These are phyloP conservation scores for Phallusia fumigata DNA, from an alignment of 23 tunicate genomes.

Conservation along the genomic window DNA sequence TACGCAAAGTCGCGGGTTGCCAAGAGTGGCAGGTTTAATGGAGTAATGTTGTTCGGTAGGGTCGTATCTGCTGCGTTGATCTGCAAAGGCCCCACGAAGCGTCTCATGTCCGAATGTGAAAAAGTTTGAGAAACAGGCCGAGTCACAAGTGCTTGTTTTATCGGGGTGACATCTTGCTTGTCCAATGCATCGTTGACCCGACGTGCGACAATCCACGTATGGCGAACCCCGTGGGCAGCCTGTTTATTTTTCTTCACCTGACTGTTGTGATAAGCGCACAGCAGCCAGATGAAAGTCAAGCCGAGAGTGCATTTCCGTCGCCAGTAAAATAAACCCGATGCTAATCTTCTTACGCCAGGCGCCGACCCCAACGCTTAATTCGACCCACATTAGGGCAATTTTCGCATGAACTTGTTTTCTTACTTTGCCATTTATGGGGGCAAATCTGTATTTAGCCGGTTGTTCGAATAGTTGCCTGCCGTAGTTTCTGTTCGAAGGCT, in stretches of 20 bases:
- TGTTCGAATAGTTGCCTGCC: no score
- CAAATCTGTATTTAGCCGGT: not conserved
- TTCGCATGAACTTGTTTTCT: not conserved
- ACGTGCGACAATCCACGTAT: no score
- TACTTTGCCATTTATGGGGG: not conserved
- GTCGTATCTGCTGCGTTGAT: not conserved
- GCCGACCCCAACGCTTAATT: not conserved
- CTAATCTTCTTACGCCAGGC: not conserved
- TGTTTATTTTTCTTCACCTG: not conserved
- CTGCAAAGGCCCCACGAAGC: not conserved
- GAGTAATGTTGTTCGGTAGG: slow-evolving; percentile 1
- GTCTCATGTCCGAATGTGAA: no score
- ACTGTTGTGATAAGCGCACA: slow-evolving; percentile 1
- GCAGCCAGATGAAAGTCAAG: not conserved
- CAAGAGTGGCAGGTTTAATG: not conserved
- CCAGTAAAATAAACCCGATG: slow-evolving; percentile 11
- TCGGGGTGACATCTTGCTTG: no score
- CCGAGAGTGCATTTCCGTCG: slow-evolving; percentile 11
- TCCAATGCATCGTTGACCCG: no score
- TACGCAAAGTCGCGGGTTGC: not conserved
- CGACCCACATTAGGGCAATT: not conserved
- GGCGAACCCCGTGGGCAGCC: not conserved
- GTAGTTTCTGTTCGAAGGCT: no score
- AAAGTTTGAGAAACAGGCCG: no score
- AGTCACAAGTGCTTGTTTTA: no score